These are phyloP conservation scores for Montipora foliosa DNA, from an alignment of 64 coral and sea anemone genomes.

Conservation along the genomic window DNA sequence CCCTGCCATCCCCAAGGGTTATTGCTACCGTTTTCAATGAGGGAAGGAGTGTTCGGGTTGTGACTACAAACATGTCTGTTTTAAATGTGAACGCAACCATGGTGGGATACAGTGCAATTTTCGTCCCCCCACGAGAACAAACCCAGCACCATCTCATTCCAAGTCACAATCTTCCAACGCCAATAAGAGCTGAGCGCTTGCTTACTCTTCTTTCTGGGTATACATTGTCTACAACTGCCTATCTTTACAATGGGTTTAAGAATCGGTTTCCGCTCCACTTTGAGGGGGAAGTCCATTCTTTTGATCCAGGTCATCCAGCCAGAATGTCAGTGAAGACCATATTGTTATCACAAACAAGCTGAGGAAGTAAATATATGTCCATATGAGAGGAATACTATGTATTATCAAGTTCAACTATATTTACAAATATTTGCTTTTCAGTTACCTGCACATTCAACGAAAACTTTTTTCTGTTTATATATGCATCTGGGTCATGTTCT, in stretches of 20 bases:
- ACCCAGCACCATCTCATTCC: neutral
- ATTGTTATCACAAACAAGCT: conserved; percentile 7
- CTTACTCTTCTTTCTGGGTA: neutral
- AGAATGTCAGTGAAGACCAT: neutral
- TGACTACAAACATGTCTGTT: conserved; percentile 9
- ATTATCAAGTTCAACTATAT: conserved; percentile 1
- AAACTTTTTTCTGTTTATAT: conserved; percentile 7
- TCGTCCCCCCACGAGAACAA: conserved; percentile 5
- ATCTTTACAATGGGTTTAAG: conserved; percentile 10
- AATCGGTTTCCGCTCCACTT: neutral
- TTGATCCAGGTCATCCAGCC: conserved; percentile 8
- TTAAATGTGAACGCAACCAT: conserved; percentile 17
- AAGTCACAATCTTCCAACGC: neutral
- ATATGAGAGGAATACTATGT: neutral
- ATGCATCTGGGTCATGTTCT: neutral
- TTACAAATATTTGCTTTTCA: neutral
- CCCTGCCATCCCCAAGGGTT: conserved; percentile 24
- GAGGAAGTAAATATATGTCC: conserved; percentile 7
- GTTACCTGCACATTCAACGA: neutral
- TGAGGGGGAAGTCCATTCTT: conserved; percentile 18
- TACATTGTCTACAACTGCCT: neutral
- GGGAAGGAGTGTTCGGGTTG: neutral
- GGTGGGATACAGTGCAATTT: conserved; percentile 4
- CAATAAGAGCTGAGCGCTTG: neutral
- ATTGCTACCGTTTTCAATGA: neutral